phyloP scores from a whole-genome alignment of 1,140 invertebrate genomes.

The Drosophila auraria region DNA sequence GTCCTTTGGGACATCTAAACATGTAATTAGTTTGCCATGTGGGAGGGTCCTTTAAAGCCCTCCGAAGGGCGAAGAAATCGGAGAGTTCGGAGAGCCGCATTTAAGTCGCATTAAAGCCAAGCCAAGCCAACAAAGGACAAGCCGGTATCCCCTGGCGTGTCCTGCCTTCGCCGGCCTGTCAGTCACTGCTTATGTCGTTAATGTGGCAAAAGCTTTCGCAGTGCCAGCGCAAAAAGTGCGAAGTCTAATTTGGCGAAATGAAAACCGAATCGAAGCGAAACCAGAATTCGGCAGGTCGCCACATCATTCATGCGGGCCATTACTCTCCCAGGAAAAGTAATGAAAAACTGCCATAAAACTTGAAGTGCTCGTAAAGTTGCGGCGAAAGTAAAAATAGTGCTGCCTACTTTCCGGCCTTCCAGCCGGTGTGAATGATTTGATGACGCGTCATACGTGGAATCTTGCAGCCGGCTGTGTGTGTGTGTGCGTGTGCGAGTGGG shows the following conservation, averaged over 20 bases:
- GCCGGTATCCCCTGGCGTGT: constrained; percentile 26
- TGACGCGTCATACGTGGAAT: constrained; percentile 14
- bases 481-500: not conserved
- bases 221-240: constrained; percentile 50
- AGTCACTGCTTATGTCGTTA: constrained; percentile 60
- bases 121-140: constrained; percentile 42
- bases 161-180: constrained; percentile 28
- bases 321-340: constrained; percentile 32
- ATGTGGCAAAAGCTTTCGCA: constrained; percentile 62
- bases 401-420: constrained; percentile 20
- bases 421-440: constrained; percentile 54
- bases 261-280: constrained; percentile 30
- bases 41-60: constrained; percentile 26
- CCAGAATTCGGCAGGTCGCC: constrained; percentile 13
- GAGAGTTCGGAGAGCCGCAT: constrained; percentile 10
- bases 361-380: constrained; percentile 46
- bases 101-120: constrained; percentile 40
- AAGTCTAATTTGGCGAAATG: constrained; percentile 45
- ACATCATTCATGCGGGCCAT: constrained; percentile 48
- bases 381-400: constrained; percentile 34
- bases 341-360: constrained; percentile 55
- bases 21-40: constrained; percentile 29
- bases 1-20: constrained; percentile 27
- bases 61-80: not conserved
- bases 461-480: not conserved